These are phyloP conservation scores for Pachymerium ferrugineum DNA, from an alignment of 2,888 invertebrate species.

Conservation along the genomic window DNA sequence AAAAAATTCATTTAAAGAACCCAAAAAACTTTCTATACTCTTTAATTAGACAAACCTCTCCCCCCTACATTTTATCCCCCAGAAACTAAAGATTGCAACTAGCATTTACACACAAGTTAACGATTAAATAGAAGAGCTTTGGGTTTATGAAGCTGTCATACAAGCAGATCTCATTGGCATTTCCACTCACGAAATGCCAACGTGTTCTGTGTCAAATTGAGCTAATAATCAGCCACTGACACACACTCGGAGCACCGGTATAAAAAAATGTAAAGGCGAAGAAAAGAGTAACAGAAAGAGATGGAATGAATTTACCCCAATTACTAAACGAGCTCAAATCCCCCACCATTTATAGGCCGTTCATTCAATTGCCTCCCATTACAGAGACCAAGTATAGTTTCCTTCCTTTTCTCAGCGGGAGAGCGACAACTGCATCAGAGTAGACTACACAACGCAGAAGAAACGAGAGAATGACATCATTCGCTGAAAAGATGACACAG, in stretches of 20 bases:
- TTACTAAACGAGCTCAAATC: conserved; percentile 16
- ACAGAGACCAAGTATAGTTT: conserved; percentile 6
- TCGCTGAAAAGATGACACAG: conserved; percentile 18
- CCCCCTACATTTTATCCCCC: too few relatives aligned
- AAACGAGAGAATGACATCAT: conserved; percentile 4
- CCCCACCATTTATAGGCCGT: conserved; percentile 10
- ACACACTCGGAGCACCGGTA: not conserved
- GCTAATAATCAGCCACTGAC: conserved; percentile 18
- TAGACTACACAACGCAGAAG: not conserved
- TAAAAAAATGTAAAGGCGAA: not conserved
- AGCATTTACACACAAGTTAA: not conserved
- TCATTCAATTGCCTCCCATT: conserved; percentile 21
- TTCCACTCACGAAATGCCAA: conserved; percentile 18
- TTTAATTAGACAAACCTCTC: too few relatives aligned
- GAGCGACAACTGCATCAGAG: not conserved
- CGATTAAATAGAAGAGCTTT: too few relatives aligned
- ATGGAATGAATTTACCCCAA: conserved; percentile 15
- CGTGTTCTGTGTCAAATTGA: conserved; percentile 11
- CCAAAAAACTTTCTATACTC: too few relatives aligned
- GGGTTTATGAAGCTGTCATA: conserved; percentile 14
- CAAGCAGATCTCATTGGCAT: conserved; percentile 17
- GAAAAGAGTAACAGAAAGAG: not conserved
- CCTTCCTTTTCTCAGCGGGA: conserved; percentile 15
- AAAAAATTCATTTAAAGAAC: too few relatives aligned
- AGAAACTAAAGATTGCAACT: too few relatives aligned